phyloP scores from a whole-genome alignment of 1,140 invertebrate genomes.

The Drosophila nigrodunni region DNA sequence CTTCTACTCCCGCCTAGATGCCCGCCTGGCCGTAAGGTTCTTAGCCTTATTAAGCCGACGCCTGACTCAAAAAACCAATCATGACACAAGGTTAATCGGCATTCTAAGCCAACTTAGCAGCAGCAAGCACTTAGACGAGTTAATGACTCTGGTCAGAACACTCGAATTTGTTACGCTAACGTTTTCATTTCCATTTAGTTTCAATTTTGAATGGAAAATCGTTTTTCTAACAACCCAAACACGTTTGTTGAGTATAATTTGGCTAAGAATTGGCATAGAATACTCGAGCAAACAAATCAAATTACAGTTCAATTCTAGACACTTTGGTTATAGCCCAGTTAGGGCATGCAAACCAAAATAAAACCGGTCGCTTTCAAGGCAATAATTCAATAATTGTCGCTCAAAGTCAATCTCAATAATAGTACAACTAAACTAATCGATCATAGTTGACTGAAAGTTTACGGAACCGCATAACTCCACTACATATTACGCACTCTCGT shows the following conservation, averaged over 20 bases:
- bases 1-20: constrained; percentile 34
- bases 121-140: constrained; percentile 46
- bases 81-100: constrained; percentile 70
- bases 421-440: constrained; percentile 21
- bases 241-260: constrained; percentile 26
- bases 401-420: constrained; percentile 23
- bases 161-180: constrained; percentile 56
- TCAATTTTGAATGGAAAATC: constrained; percentile 19
- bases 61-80: constrained; percentile 63
- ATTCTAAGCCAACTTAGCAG: constrained; percentile 60
- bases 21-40: constrained; percentile 64
- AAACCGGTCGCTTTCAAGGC: constrained; percentile 48
- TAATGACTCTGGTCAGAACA: constrained; percentile 77
- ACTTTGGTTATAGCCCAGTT: background rate
- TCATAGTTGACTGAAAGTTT: constrained; percentile 44
- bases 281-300: constrained; percentile 6
- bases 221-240: constrained; percentile 15
- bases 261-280: constrained; percentile 17
- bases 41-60: constrained; percentile 74
- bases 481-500: constrained; percentile 14
- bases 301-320: constrained; percentile 8
- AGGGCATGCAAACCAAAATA: constrained; percentile 13
- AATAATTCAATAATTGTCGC: constrained; percentile 27
- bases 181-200: constrained; percentile 21
- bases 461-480: constrained; percentile 39